phyloP scores from a whole-genome alignment of 2,113 vertebrate genomes.

The Epinephelus cyanopodus region DNA sequence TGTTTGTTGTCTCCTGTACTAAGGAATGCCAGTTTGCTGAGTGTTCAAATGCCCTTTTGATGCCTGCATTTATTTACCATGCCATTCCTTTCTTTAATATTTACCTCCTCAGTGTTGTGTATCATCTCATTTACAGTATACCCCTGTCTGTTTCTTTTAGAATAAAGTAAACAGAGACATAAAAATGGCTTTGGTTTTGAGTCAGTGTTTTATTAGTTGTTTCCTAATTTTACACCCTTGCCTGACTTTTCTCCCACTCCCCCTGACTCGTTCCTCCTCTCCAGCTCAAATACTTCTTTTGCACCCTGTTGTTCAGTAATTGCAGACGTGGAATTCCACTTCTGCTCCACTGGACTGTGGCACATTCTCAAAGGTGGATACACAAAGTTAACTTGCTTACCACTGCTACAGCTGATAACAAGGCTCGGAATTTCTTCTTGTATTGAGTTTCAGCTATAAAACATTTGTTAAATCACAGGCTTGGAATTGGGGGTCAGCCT shows the following conservation, averaged over 20 bases:
- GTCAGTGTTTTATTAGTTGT: slow-evolving; percentile 49
- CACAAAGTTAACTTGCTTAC: slow-evolving; percentile 44
- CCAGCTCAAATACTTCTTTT: slow-evolving; percentile 60
- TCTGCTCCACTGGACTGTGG: slow-evolving; percentile 74
- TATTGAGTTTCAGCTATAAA: slow-evolving; percentile 1
- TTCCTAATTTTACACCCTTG: slow-evolving; percentile 38
- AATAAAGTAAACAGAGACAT: slow-evolving; percentile 83
- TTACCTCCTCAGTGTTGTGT: slow-evolving; percentile 74
- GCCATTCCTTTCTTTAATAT: slow-evolving; percentile 79
- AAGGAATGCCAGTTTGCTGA: slow-evolving; percentile 65
- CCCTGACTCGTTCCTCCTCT: slow-evolving; percentile 8
- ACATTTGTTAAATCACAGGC: background rate
- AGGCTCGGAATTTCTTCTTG: background rate
- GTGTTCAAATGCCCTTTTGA: slow-evolving; percentile 65
- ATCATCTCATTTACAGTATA: slow-evolving; percentile 81
- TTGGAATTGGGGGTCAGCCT: background rate
- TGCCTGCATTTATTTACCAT: slow-evolving; percentile 76
- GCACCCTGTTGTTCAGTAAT: slow-evolving; percentile 80
- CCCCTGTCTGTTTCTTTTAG: slow-evolving; percentile 80
- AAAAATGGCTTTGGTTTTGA: slow-evolving; percentile 34
- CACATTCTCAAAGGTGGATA: slow-evolving; percentile 50
- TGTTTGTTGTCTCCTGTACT: slow-evolving; percentile 76
- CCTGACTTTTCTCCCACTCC: slow-evolving; percentile 24
- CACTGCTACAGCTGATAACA: slow-evolving; percentile 4
- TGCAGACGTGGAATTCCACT: slow-evolving; percentile 77